These are phyloP conservation scores for Amphimallon solstitiale DNA, from an alignment of 2,888 invertebrate genomes.

Conservation along the genomic window DNA sequence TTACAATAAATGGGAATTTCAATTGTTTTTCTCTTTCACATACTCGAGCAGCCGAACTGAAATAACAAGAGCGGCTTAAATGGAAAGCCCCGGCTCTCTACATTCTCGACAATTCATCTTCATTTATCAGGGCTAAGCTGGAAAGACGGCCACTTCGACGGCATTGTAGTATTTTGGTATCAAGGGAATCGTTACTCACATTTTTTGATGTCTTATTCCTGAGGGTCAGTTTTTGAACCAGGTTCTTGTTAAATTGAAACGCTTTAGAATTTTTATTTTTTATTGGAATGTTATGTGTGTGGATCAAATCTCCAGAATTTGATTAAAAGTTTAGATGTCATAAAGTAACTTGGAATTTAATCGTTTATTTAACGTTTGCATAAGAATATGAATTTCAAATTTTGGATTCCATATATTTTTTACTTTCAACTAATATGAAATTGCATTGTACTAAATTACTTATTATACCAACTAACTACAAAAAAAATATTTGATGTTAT, in stretches of 20 bases:
- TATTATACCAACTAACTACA: too few relatives aligned
- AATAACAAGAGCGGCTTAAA: conserved; percentile 24
- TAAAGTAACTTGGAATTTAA: too few relatives aligned
- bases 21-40: conserved; percentile 20
- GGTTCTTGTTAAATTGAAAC: not conserved
- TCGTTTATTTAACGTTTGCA: too few relatives aligned
- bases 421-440: too few relatives aligned
- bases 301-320: too few relatives aligned
- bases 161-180: not conserved
- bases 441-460: too few relatives aligned
- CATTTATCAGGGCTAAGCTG: conserved; percentile 25
- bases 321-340: too few relatives aligned
- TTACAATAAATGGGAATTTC: conserved; percentile 12
- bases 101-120: conserved; percentile 26
- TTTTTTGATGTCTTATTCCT: conserved; percentile 15
- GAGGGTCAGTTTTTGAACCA: conserved; percentile 2
- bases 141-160: conserved; percentile 3
- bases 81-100: conserved; percentile 8
- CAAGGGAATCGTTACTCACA: conserved; percentile 23
- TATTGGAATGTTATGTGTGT: too few relatives aligned
- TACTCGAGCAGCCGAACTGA: conserved; percentile 4
- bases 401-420: too few relatives aligned
- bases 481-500: too few relatives aligned
- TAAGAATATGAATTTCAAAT: too few relatives aligned
- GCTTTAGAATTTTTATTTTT: not conserved